Conservation (phyloP, 2,888 invertebrate genomes). For the Ischnura elegans region DNA sequence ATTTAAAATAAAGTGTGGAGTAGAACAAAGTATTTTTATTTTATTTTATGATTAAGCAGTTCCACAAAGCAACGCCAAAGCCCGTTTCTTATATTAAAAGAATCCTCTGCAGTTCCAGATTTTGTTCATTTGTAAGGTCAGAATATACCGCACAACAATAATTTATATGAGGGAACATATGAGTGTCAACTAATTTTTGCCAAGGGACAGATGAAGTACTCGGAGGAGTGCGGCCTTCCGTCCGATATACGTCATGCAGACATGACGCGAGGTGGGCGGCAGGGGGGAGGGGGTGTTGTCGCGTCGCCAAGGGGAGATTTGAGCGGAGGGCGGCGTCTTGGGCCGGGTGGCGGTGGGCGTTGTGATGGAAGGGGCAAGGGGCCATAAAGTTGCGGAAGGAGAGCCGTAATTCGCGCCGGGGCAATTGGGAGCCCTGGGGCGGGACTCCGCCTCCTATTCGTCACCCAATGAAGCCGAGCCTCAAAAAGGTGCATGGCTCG, state of each 20-base stretch:
- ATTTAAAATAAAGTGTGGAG: too few species aligned
- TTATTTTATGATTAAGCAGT: too few species aligned
- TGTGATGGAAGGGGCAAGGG: conserved; percentile 42
- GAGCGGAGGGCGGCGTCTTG: background rate
- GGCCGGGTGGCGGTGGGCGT: background rate
- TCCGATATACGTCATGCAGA: background rate
- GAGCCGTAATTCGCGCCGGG: conserved; percentile 42
- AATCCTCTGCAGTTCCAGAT: too few species aligned
- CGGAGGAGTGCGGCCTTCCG: too few species aligned
- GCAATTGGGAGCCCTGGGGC: conserved; percentile 37
- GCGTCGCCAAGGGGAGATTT: background rate
- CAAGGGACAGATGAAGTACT: too few species aligned
- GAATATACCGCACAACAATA: too few species aligned
- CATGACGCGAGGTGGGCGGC: background rate
- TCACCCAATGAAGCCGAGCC: conserved; percentile 43
- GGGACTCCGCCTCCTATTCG: conserved; percentile 28
- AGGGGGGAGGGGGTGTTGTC: background rate
- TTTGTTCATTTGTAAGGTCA: too few species aligned
- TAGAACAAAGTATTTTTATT: too few species aligned
- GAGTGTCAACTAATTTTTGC: too few species aligned
- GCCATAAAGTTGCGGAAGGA: conserved; percentile 35
- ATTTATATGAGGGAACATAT: too few species aligned
- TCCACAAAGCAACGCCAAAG: too few species aligned
- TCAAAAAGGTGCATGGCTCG: conserved; percentile 11
- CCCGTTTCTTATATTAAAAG: too few species aligned